Evolutionary conservation across 2,888 invertebrate species (phyloP), one percentile per base, ranked within the genome.

Genomic region (Drosophila quinaria): DNA sequence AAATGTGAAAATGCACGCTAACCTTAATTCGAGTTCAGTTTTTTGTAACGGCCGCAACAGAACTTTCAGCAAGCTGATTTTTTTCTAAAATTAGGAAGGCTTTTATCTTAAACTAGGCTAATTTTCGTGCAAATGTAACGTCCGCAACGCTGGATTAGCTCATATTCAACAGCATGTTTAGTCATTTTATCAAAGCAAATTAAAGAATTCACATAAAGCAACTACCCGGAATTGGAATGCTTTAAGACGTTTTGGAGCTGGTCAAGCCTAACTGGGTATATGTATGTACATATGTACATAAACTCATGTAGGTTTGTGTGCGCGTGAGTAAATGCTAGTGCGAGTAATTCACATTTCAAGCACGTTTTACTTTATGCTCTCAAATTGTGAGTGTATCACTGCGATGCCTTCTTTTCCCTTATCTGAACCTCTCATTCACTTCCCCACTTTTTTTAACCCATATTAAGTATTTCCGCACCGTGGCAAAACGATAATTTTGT

Each of bases 361-460:
- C 84, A 82, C 81, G 81, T 82, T 84, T 84, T 67, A 79, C 81
- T 87, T 81, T 87, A 84, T 87, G 81, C 87, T 84, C 81, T 84
- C 74, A 84, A 82, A 87, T 87, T 87, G 87, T 62, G 84, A 82
- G 87, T 84, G 81, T 81, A 81, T 81, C 84, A 87, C 78, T 79
- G 79, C 65, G 44, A 47, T 67, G 63, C 61, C 39, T 49, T 17
- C 60, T 39, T 15, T 35, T 22, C 19, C 29, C 54, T 11, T 25
- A 9, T 2, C 8, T 15, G 5, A 3, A 1, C 47, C 15, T 11
- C 9, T 6, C 8, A 1, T 5, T n/a, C 22, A 8, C 39, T 4
- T 6, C 0, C 8, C 17, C 4, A 22, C 15, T 35, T 9, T 49
- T 19, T 10, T 46, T 6, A 17, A 3, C 29, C 50, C n/a, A 25